These are phyloP conservation scores for Burhinus bistriatus DNA, from an alignment of 2,113 vertebrate species.

Conservation along the genomic window DNA sequence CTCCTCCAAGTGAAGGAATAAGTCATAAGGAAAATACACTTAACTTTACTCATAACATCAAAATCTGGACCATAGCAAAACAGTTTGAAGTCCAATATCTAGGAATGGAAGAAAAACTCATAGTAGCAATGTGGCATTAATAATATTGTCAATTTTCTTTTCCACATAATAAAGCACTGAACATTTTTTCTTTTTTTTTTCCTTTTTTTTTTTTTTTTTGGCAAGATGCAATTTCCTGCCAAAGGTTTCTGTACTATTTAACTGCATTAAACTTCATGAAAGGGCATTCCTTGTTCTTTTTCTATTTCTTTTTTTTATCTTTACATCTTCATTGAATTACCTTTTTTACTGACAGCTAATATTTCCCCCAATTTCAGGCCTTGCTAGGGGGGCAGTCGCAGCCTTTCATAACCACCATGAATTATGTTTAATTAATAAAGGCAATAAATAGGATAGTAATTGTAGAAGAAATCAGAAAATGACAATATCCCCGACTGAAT, in stretches of 20 bases:
- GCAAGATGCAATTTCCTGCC: not conserved
- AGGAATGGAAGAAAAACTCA: not conserved
- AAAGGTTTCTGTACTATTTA: not conserved
- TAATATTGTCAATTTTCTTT: not conserved
- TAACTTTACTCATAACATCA: not conserved
- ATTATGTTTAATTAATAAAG: not conserved
- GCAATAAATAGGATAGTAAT: not conserved
- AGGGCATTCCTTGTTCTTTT: not conserved
- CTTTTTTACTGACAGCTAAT: not conserved
- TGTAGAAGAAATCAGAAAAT: not conserved
- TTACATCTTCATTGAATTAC: not conserved
- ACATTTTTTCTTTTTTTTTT: not conserved
- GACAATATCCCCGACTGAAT: not conserved
- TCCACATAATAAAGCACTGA: not conserved
- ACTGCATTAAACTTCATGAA: not conserved
- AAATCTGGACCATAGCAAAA: not conserved
- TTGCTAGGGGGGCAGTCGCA: not conserved
- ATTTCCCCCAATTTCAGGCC: not conserved
- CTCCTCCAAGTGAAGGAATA: not conserved
- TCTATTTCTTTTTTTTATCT: not conserved
- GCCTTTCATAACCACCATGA: not conserved
- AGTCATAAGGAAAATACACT: not conserved
- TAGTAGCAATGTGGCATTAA: not conserved
- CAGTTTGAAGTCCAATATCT: not conserved
- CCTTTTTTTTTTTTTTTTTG: not conserved